Percentiles rank a stretch among this genome's conserved stretches.
Evolutionary conservation across 2,797 vertebrate genomes (phyloP).

Genomic region (Acrossocheilus wenchowensis): DNA sequence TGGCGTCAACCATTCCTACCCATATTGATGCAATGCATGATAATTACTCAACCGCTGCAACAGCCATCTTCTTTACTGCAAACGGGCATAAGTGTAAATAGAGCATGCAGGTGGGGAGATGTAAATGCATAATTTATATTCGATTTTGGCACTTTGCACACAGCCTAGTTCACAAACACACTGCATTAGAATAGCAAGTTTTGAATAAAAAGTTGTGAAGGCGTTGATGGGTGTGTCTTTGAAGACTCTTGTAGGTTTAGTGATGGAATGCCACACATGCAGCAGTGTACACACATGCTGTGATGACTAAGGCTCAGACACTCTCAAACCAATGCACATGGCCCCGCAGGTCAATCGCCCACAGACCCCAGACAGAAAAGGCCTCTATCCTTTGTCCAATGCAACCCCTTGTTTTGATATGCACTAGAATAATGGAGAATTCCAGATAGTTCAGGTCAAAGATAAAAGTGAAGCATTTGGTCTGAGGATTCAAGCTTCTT

Average conservation of each 20-base stretch:
- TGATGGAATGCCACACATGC: conserved; percentile 73
- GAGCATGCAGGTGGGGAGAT: not conserved
- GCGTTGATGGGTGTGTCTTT: conserved; percentile 32
- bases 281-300: conserved; percentile 71
- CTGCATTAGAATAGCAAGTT: not conserved
- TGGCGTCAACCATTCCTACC: not conserved
- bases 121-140: conserved; percentile 20
- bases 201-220: not conserved
- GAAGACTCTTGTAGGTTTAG: conserved; percentile 54
- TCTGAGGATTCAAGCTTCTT: not conserved
- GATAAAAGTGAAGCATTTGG: conserved; percentile 39
- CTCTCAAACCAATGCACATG: conserved; percentile 58
- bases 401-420: conserved; percentile 51
- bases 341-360: conserved; percentile 45
- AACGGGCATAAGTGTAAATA: not conserved
- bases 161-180: conserved; percentile 14
- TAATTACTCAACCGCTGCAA: conserved; percentile 4
- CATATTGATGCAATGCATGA: conserved; percentile 7
- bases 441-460: conserved; percentile 50
- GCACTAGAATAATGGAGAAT: conserved; percentile 39
- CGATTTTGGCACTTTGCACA: not conserved
- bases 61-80: not conserved
- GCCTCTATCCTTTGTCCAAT: conserved; percentile 47
- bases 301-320: conserved; percentile 66
- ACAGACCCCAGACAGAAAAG: conserved; percentile 43